Evolutionary conservation across 2,113 vertebrate species (phyloP), one percentile per base, ranked within the genome.

Genomic region (Apus apus): DNA sequence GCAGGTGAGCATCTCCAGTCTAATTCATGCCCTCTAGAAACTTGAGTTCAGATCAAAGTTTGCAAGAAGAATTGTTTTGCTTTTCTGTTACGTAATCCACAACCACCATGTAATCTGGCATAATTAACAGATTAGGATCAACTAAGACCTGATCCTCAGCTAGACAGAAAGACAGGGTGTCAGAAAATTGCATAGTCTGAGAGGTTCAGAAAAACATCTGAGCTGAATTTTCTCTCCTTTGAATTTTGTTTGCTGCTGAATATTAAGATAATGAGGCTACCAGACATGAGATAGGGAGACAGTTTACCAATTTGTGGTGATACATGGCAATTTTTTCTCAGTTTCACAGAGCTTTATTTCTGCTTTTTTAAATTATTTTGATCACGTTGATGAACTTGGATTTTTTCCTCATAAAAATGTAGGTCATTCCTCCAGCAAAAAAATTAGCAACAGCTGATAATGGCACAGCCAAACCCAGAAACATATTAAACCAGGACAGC

Each of bases 381-480:
- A 70, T 54, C 7, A 82, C 38, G 67, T 13, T 82, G 65, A 78
- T 48, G 80, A 84, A 78, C 14, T 50, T 18, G 45, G 15, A 27
- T 34, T 67, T 76, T 45, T 82, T 26, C 27, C 25, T 25, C 12
- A 56, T 3, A 51, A 90, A 84, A 80, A 94, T 45, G 56, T 75
- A 84, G 68, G 72, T 66, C 66, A 70, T 8, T 65, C 6, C 38
- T 74, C 27, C 68, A 81, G 34, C 45, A 62, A 88, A 95, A 86
- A 80, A 73, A 64, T 51, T 27, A 95, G 17, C 81, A 94, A 91
- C 81, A 95, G 85, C 82, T 94, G 93, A 91, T 96, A 91, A 90
- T 36, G 38, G 46, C 88, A 64, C 58, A 95, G n/a, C 32, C 60
- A 77, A 85, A 32, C 10, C 29, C 46, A 58, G 89, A 93, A 67